Conservation (phyloP, 2,888 invertebrate genomes). For the Coelinius sp. region DNA sequence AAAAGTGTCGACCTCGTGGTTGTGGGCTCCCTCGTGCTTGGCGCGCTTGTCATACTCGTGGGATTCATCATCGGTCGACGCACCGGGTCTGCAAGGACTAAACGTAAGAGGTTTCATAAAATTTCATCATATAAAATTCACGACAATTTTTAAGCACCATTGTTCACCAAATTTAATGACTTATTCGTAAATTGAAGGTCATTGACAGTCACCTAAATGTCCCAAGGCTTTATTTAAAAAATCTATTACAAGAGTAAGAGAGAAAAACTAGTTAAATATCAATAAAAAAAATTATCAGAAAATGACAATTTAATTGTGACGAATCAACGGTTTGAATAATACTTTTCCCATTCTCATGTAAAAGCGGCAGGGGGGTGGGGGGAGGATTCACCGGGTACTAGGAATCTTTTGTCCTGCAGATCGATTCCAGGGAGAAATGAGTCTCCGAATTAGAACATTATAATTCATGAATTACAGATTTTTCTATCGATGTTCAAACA, state of each 20-base stretch:
- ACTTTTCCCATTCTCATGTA: no score
- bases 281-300: background rate
- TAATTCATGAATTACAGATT: background rate
- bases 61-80: constrained; percentile 39
- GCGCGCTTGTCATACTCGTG: constrained; percentile 38
- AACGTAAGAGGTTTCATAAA: constrained; percentile 21
- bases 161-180: no score
- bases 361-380: no score
- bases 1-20: constrained; percentile 28
- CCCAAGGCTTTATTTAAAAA: no score
- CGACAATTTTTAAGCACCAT: no score
- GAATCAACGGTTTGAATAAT: background rate
- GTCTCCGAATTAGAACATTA: background rate
- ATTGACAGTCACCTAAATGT: no score
- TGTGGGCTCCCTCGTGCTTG: constrained; percentile 38
- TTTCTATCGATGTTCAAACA: background rate
- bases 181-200: no score
- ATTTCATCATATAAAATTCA: background rate
- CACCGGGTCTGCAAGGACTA: constrained; percentile 6
- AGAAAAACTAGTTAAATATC: no score
- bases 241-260: no score
- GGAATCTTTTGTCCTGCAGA: background rate
- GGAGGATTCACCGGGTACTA: no score
- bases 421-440: background rate
- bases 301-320: background rate